Percentiles rank a stretch among this genome's conserved stretches.
Evolutionary conservation across 2,888 invertebrate species (phyloP).

Genomic region (Plemyria rubiginata): DNA sequence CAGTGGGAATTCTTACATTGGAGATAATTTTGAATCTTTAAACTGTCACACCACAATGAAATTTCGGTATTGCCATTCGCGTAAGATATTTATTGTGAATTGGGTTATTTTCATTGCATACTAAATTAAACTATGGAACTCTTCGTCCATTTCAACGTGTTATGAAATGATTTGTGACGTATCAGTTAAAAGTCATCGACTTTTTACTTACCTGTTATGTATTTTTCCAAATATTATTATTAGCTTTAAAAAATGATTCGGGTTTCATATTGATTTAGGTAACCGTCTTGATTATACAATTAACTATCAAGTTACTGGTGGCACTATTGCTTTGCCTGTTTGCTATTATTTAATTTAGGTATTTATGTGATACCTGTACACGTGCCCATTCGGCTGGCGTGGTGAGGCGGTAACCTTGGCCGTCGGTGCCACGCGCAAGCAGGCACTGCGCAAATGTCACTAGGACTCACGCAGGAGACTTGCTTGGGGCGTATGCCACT

Average conservation of each 20-base stretch:
- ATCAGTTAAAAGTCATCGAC: background rate
- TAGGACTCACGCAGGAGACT: constrained; percentile 16
- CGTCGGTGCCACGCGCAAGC: constrained; percentile 36
- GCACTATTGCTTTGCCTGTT: background rate
- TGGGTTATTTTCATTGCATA: background rate
- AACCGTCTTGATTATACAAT: too few relatives aligned
- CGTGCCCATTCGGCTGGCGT: constrained; percentile 20
- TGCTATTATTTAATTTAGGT: constrained; percentile 1
- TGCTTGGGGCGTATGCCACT: background rate
- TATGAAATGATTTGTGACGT: background rate
- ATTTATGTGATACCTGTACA: constrained; percentile 20
- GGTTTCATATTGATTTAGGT: too few relatives aligned
- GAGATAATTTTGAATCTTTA: too few relatives aligned
- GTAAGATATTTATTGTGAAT: background rate
- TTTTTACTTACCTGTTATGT: background rate
- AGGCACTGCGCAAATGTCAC: constrained; percentile 35
- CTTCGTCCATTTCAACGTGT: background rate
- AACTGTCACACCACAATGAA: too few relatives aligned
- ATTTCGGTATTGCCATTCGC: background rate
- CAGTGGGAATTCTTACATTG: background rate
- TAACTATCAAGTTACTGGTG: background rate
- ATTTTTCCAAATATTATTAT: too few relatives aligned
- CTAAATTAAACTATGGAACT: background rate
- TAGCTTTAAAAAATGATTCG: too few relatives aligned
- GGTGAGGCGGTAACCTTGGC: constrained; percentile 36